Evolutionary conservation across 2,113 vertebrate genomes (phyloP), one percentile per base, ranked within the genome.

Genomic region (Dascyllus trimaculatus): DNA sequence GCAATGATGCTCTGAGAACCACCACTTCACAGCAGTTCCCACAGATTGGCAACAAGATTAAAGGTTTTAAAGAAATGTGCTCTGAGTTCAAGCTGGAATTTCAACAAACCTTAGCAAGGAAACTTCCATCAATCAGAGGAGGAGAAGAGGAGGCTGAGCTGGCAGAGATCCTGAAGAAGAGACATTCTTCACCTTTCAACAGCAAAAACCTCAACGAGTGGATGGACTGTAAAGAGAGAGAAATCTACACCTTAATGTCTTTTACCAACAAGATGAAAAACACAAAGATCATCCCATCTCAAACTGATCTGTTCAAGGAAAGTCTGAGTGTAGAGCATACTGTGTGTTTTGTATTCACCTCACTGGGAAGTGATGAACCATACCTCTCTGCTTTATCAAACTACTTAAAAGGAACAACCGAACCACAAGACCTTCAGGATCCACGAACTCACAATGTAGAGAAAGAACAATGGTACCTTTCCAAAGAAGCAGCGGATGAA

Each of bases 1-100:
- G 74, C 48, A 92, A 91, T 0, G 92, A 95, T 38, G 49, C 88
- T 6, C 15, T 75, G 24, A 79, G n/a, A 11, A 59, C 56, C 8
- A 15, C 18, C 14, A 48, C 45, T 6, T 11, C 25, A 0, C 22
- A 46, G n/a, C 10, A 40, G n/a, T 93, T 92, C 60, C 84, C 82
- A 18, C 85, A 91, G 52, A 61, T 92, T 4, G 4, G 53, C 13
- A 49, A 29, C 25, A 90, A 89, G 18, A 8, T 92, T 1, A n/a
- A 43, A 21, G 9, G 17, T 0, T 91, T 93, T 21, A 66, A 68
- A 64, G 3, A 59, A 0, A 61, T 70, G n/a, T 83, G 75, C 22
- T 71, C 11, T 3, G 45, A 59, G 24, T 87, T 88, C 65, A 88
- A 72, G 24, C 4, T 57, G 4, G 10, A 8, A 5, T 25, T 80